Evolutionary conservation across 2,113 vertebrate species (phyloP).

Genomic region (Cromileptes altivelis): DNA sequence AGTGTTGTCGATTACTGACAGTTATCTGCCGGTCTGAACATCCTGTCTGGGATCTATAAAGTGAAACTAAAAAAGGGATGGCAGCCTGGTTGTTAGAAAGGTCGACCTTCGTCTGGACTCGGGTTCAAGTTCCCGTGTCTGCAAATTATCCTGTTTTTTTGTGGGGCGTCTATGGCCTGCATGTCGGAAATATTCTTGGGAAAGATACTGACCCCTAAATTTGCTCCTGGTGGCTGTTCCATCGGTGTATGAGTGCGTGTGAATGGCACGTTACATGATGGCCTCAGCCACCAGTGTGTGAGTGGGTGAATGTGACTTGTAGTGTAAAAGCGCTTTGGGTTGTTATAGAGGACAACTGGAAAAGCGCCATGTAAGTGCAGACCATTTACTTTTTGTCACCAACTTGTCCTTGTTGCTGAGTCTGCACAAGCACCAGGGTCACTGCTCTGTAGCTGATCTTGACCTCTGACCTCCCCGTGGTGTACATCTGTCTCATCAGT

Average conservation of each 20-base stretch:
- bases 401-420: slow-evolving; percentile 20
- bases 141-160: background rate
- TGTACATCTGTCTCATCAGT: slow-evolving; percentile 49
- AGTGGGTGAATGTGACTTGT: too few relatives aligned
- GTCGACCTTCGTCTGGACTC: slow-evolving; percentile 21
- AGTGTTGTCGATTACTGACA: slow-evolving; percentile 20
- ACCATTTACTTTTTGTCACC: background rate
- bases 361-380: background rate
- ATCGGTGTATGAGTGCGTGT: too few relatives aligned
- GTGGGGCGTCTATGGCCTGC: too few relatives aligned
- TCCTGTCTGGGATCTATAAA: slow-evolving; percentile 46
- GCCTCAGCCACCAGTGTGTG: too few relatives aligned
- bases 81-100: slow-evolving; percentile 20
- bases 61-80: slow-evolving; percentile 32
- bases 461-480: slow-evolving; percentile 51
- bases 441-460: slow-evolving; percentile 52
- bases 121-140: slow-evolving; percentile 30
- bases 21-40: slow-evolving; percentile 37
- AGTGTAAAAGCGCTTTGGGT: too few relatives aligned
- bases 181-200: too few relatives aligned
- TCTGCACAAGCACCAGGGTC: slow-evolving; percentile 33
- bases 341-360: too few relatives aligned
- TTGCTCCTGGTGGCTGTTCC: too few relatives aligned
- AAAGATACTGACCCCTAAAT: too few relatives aligned
- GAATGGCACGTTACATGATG: too few relatives aligned